Evolutionary conservation across 2,888 invertebrate genomes (phyloP), one percentile per base, ranked within the genome.

Genomic region (Eupithecia insigniata): DNA sequence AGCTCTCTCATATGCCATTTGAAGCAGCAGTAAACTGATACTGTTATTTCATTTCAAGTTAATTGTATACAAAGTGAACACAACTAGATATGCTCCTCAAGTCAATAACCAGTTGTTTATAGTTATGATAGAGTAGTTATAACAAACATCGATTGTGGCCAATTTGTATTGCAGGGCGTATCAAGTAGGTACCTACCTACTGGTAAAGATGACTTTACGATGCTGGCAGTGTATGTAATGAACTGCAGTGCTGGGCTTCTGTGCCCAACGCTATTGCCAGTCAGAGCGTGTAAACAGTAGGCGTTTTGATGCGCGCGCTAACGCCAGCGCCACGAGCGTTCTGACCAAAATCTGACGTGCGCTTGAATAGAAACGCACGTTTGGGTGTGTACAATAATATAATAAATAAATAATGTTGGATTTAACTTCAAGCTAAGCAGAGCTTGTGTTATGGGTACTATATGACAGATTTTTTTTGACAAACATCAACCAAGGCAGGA

Each of bases 91-190:
- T 36, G 55, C 60, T 30, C 28, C 8, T 8, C 30, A 60, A 60
- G 60, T 60, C 60, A 60, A 60, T 18, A 60, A 60, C 60, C 16
- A 8, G 60, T 60, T 60, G 60, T 30, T 28, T 55, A 60, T 30
- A 60, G 18, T 60, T 28, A 16, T 30, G 30, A 30, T 30, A 51
- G 46, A 3, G 10, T 22, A n/a, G 43, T 43, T 43, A 60, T 30
- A 36, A 66, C 30, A 70, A 73, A 64, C 58, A 58, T 16, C 26
- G 66, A 68, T 66, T 60, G 67, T 68, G 51, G 51, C 67, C 73
- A 73, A 73, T 70, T 73, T 70, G 73, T 73, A 30, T 22, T 51
- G 51, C 58, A 73, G 68, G 67, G 60, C 70, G 66, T 70, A 70
- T 73, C 73, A 67, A 34, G 73, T 26, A 26, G 55, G 12, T 14